Percentiles rank a stretch among this genome's conserved stretches.
Conservation (phyloP, 2,888 invertebrate species). For the Ornithoptera priamus region DNA sequence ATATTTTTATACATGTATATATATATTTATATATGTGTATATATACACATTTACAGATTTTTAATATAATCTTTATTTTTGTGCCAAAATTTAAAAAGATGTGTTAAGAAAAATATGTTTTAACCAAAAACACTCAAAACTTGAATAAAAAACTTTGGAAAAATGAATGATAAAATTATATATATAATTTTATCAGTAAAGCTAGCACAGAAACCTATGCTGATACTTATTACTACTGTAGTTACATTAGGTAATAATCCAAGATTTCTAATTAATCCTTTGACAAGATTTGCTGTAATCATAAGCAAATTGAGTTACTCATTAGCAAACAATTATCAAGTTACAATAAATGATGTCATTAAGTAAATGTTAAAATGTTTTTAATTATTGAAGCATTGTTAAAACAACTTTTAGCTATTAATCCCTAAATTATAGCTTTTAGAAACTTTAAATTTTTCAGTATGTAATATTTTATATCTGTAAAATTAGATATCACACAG, state of each 20-base stretch:
- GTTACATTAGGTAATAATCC: conserved; percentile 2
- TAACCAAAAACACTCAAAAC: too few relatives aligned
- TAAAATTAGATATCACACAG: too few relatives aligned
- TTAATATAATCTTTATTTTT: too few relatives aligned
- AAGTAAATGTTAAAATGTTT: neutral
- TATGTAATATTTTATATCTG: too few relatives aligned
- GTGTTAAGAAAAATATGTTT: too few relatives aligned
- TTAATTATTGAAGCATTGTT: neutral
- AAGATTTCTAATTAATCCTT: conserved; percentile 10
- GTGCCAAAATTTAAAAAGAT: too few relatives aligned
- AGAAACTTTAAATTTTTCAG: too few relatives aligned
- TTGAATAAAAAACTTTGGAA: neutral
- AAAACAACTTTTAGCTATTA: neutral
- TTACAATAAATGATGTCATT: neutral
- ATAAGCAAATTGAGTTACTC: neutral
- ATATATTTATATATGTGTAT: too few relatives aligned
- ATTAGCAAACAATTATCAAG: neutral
- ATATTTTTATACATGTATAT: too few relatives aligned
- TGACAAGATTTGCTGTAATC: conserved; percentile 9
- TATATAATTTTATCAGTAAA: neutral
- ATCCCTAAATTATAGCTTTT: too few relatives aligned
- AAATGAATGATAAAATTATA: neutral
- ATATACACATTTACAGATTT: too few relatives aligned
- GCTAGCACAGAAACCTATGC: conserved; percentile 1
- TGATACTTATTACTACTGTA: conserved; percentile 3